Conservation (phyloP, 1,140 invertebrate genomes). For the Periplaneta americana region DNA sequence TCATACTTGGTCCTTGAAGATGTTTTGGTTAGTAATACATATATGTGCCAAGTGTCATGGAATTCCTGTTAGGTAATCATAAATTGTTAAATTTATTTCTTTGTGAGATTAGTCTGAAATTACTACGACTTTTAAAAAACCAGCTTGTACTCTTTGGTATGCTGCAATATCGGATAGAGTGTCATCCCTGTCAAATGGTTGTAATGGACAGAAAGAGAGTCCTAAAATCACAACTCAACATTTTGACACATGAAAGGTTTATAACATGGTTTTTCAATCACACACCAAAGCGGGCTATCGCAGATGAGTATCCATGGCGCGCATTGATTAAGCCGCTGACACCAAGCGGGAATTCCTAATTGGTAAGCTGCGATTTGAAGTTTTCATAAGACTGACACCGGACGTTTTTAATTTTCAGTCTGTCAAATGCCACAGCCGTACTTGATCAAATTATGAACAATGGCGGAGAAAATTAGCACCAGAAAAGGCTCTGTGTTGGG, state of each 20-base stretch:
- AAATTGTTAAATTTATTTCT: no score
- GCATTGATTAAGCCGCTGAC: not conserved
- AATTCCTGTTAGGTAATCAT: no score
- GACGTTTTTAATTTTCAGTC: no score
- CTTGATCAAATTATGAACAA: no score
- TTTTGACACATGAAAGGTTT: not conserved
- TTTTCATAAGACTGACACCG: not conserved
- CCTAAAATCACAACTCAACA: not conserved
- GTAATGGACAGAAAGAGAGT: not conserved
- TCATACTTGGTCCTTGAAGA: no score
- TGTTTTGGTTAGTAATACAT: no score
- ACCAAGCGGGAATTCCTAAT: not conserved
- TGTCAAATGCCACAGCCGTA: no score
- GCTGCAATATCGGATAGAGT: not conserved
- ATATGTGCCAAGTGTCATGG: no score
- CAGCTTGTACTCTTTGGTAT: not conserved
- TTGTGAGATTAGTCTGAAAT: no score
- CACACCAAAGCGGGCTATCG: not conserved
- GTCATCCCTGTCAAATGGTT: not conserved
- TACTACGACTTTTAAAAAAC: not conserved
- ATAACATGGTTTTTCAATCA: not conserved
- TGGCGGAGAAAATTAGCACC: no score
- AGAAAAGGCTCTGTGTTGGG: no score
- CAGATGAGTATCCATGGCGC: not conserved
- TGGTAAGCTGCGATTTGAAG: not conserved